phyloP scores from a whole-genome alignment of 1,140 invertebrate genomes.

The Papilio polyxenes region DNA sequence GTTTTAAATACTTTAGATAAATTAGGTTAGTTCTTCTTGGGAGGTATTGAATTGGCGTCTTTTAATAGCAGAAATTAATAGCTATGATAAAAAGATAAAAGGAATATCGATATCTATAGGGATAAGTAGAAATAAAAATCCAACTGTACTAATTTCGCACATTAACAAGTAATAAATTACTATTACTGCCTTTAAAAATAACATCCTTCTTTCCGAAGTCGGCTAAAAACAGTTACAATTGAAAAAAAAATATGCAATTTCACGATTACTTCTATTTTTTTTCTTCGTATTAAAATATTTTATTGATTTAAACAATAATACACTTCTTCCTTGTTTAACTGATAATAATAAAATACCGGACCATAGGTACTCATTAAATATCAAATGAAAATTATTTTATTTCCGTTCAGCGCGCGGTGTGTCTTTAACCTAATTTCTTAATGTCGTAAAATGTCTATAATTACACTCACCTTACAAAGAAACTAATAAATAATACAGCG shows the following conservation, averaged over 20 bases:
- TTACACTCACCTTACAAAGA: constrained; percentile 28
- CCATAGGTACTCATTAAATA: neutral
- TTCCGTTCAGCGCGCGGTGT: neutral
- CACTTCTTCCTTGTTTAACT: too few species aligned
- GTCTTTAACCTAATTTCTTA: neutral
- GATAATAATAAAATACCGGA: neutral
- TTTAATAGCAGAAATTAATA: neutral
- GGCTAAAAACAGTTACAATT: too few species aligned
- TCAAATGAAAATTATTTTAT: neutral
- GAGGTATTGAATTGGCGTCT: neutral
- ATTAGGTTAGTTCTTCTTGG: neutral
- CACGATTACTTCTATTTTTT: too few species aligned
- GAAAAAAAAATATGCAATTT: too few species aligned
- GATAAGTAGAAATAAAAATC: too few species aligned
- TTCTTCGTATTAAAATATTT: too few species aligned
- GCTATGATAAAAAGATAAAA: neutral
- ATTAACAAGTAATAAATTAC: too few species aligned
- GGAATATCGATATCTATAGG: neutral
- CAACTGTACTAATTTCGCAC: too few species aligned
- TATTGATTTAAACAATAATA: too few species aligned
- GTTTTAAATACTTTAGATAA: neutral
- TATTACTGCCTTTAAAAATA: too few species aligned
- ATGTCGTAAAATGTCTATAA: constrained; percentile 31
- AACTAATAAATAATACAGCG: constrained; percentile 11
- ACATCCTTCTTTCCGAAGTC: too few species aligned